Percentiles rank a stretch among this genome's conserved stretches.
These are phyloP conservation scores for Ascaphus truei DNA, from an alignment of 2,113 vertebrate genomes.

Conservation along the genomic window DNA sequence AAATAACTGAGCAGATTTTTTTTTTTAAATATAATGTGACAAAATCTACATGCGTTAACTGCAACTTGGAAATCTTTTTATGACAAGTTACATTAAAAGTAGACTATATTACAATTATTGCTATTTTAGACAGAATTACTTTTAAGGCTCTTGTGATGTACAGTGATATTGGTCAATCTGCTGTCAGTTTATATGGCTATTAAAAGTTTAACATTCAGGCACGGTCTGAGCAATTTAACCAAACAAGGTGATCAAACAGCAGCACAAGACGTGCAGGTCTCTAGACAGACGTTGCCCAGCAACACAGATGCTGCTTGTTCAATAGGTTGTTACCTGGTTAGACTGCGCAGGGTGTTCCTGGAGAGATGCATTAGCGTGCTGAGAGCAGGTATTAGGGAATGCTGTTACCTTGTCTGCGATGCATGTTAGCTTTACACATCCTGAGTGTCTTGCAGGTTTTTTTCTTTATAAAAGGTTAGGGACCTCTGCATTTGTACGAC, in stretches of 20 bases:
- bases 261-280: too few species aligned
- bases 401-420: constrained; percentile 94
- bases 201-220: background rate
- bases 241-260: background rate
- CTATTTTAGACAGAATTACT: constrained; percentile 21
- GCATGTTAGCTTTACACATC: constrained; percentile 97
- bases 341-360: background rate
- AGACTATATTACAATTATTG: background rate
- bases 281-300: background rate
- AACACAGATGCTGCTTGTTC: background rate
- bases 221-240: constrained; percentile 4
- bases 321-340: background rate
- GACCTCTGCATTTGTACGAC: constrained; percentile 33
- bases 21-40: background rate
- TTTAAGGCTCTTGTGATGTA: constrained; percentile 25
- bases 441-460: constrained; percentile 93
- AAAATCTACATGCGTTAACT: constrained; percentile 12
- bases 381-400: constrained; percentile 34
- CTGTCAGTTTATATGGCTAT: constrained; percentile 29
- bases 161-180: constrained; percentile 14
- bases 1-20: constrained; percentile 22
- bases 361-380: constrained; percentile 15
- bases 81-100: constrained; percentile 7
- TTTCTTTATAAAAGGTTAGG: constrained; percentile 83
- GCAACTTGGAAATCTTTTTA: constrained; percentile 37